phyloP scores from a whole-genome alignment of 92 coral and sea anemone genomes.

The Blastomussa wellsi region DNA sequence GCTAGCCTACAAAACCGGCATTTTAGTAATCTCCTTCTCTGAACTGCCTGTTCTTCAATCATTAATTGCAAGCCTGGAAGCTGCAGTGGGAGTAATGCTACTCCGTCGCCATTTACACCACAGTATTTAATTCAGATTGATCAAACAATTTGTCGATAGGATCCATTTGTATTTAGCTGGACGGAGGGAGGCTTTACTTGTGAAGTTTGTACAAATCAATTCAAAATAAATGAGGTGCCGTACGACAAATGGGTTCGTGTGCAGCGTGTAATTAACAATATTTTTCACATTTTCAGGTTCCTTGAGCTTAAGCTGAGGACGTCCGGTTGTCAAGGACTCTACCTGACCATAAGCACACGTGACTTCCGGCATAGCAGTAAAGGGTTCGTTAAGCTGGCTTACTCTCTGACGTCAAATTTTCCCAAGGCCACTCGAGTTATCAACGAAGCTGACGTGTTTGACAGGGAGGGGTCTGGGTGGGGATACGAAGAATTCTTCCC shows the following conservation, averaged over 20 bases:
- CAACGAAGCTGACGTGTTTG: slow-evolving; percentile 86
- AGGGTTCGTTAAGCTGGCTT: slow-evolving; percentile 80
- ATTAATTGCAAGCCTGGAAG: too few relatives aligned
- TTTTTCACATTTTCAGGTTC: slow-evolving; percentile 50
- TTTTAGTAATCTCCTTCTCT: too few relatives aligned
- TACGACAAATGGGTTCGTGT: background rate
- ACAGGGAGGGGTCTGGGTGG: slow-evolving; percentile 92
- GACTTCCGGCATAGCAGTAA: slow-evolving; percentile 77
- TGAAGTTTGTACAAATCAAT: too few relatives aligned
- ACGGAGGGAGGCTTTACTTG: too few relatives aligned
- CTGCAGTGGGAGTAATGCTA: too few relatives aligned
- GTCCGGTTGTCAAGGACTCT: slow-evolving; percentile 81
- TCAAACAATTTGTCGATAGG: too few relatives aligned
- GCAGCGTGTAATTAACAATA: background rate
- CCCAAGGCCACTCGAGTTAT: slow-evolving; percentile 87
- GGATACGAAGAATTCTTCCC: slow-evolving; percentile 93
- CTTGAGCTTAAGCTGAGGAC: slow-evolving; percentile 78
- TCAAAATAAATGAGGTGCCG: background rate
- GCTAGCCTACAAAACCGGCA: too few relatives aligned
- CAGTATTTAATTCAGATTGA: too few relatives aligned
- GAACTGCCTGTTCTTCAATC: too few relatives aligned
- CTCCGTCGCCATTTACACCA: too few relatives aligned
- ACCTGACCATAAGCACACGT: slow-evolving; percentile 81
- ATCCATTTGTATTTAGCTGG: too few relatives aligned
- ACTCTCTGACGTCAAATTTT: slow-evolving; percentile 82